Base-by-base conservation (phyloP, 2,888 invertebrate genomes). In the Gerosis bhagava region DNA sequence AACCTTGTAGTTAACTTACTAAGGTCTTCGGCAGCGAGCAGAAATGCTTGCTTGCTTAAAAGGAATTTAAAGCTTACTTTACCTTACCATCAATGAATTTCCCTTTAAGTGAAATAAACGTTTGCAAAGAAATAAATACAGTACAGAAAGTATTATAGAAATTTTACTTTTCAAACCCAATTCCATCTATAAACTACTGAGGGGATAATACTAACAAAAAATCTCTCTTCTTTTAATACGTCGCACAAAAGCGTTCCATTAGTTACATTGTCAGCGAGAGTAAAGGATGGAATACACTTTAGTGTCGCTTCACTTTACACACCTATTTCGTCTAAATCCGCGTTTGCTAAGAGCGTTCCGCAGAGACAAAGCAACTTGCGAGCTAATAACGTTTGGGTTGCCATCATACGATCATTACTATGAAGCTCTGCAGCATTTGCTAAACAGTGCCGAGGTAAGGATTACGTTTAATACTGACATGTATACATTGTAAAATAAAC, bases 401-500 rank as follows among this genome's bases (percentile, higher is more conserved):
- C 39, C 49, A 46, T 52, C 37, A 43, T 46, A 37, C 37, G 51
- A 49, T 52, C 51, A 46, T 49, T 49, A 47, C 28, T 35, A 44
- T 25, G 11, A 16, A 37, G 45, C 37, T 36, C 17, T 17, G n/a
- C n/a, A 35, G 28, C 28, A 29, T 29, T 36, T 26, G 29, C 37
- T n/a, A 31, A 37, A 45, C 29, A 37, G 29, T 31, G 22, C 31
- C 24, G 17, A 31, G 31, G 32, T 34, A 48, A 31, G 46, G 51
- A 50, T 51, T 51, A 53, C 49, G 32, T 54, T 29, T 47, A 53
- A 55, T 47, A 50, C 43, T 48, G n/a, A n/a, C n/a, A n/a, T n/a
- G n/a, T n/a, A n/a, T 50, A 52, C 53, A 51, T 51, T 49, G 57
- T 59, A 47, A 49, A 56, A 49, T 53, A 42, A 49, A 50, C 51